A percentile compares a stretch with the other conserved stretches of the same genome.
Conservation (phyloP, 2,888 invertebrate genomes). For the Nomada fabriciana region DNA sequence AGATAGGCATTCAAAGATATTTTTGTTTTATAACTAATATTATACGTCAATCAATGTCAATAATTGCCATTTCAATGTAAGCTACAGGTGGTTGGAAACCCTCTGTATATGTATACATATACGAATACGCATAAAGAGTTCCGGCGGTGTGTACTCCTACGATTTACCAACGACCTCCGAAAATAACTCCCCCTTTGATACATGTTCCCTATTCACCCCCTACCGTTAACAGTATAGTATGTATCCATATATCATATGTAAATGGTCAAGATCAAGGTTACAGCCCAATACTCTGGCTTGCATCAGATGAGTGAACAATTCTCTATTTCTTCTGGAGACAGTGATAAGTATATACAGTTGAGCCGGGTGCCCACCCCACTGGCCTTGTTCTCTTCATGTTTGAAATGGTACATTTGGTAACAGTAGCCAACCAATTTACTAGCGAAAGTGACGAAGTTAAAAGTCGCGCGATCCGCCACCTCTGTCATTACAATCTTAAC, state of each 20-base stretch:
- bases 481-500: constrained; percentile 52
- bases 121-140: constrained; percentile 11
- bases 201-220: not conserved
- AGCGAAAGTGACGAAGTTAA: constrained; percentile 39
- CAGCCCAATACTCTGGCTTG: not conserved
- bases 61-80: constrained; percentile 10
- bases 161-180: not conserved
- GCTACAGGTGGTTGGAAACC: constrained; percentile 40
- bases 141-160: not conserved
- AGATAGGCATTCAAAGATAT: not conserved
- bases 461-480: constrained; percentile 41
- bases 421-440: constrained; percentile 10
- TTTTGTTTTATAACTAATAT: not conserved
- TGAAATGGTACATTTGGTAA: constrained; percentile 7
- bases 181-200: not conserved
- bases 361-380: not conserved
- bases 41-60: not conserved
- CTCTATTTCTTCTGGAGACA: constrained; percentile 22
- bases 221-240: not conserved
- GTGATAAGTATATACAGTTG: not conserved
- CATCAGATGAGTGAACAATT: not conserved
- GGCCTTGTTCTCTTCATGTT: not conserved
- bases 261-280: constrained; percentile 50
- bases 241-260: not conserved
- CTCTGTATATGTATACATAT: not conserved